Evolutionary conservation across 2,797 vertebrate genomes (phyloP), one percentile per base, ranked within the genome.

Genomic region (Phoxinus dragarum): DNA sequence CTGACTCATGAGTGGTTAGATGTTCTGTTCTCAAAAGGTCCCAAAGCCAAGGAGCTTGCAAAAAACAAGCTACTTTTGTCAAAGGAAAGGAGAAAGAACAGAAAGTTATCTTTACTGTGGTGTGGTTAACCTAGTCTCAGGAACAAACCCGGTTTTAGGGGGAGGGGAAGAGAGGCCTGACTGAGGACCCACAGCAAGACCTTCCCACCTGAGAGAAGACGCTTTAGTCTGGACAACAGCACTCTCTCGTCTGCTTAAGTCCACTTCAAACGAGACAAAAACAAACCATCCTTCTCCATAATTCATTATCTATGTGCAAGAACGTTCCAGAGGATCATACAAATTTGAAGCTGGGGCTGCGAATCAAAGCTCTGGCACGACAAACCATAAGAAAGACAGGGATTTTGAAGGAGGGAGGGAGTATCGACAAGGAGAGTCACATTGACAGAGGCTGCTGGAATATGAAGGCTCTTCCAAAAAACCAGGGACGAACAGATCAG

Each of bases 401-500:
- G 34, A 82, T 87, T 86, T 71, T 66, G 68, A 86, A 86, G 31
- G 47, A 86, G 80, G 1, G 86, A 76, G 74, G 40, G 72, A 82
- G 88, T 38, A 61, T 49, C 34, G 54, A 27, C 40, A 82, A 73
- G 49, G 67, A 23, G 40, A 69, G 19, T 86, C 78, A 59, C 6
- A 31, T 42, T 42, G 80, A 86, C 36, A 75, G 31, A 69, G 36
- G 16, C 66, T 73, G 19, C 40, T 74, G 69, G 21, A 86, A 72
- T 56, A 86, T 97, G 96, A 97, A 96, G 89, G 93, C 95, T 85
- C 92, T 96, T 0, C 95, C 94, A 89, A 96, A 94, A 92, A 96
- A 94, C 89, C 94, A 92, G 88, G 97, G 96, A 86, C 96, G 96
- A 85, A 97, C 97, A 12, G 96, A 98, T 95, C 96, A 97, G 94